Evolutionary conservation across 2,113 vertebrate genomes (phyloP).

Genomic region (Chaetura pelagica): DNA sequence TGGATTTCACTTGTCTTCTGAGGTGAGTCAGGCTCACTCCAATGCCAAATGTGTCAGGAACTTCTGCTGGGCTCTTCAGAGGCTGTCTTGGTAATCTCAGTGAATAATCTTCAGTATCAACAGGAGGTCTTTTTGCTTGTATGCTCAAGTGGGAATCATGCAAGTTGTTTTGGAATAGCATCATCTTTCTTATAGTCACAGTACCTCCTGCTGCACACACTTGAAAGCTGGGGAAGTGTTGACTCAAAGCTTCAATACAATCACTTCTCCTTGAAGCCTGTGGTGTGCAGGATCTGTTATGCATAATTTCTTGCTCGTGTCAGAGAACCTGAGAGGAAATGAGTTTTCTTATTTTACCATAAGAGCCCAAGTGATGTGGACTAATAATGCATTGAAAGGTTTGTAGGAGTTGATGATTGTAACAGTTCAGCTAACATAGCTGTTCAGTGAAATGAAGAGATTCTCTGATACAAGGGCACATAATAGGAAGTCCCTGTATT

Average conservation of each 20-base stretch:
- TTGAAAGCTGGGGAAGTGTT: background rate
- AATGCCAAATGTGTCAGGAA: background rate
- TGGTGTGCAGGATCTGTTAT: background rate
- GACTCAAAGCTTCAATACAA: background rate
- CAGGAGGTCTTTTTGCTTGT: background rate
- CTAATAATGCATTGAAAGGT: background rate
- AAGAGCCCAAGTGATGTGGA: background rate
- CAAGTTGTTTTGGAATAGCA: background rate
- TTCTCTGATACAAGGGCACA: background rate
- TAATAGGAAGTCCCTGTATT: background rate
- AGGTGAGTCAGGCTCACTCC: background rate
- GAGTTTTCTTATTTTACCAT: background rate
- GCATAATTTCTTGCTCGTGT: background rate
- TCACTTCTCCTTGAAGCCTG: background rate
- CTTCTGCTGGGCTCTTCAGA: background rate
- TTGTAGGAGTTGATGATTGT: background rate
- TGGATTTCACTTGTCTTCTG: background rate
- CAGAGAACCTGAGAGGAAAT: background rate
- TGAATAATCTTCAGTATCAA: background rate
- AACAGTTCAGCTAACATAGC: background rate
- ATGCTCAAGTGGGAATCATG: background rate
- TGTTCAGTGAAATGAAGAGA: background rate
- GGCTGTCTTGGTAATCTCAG: background rate
- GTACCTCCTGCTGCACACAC: background rate
- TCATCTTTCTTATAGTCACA: background rate